Percentiles rank a stretch among this genome's conserved stretches.
These are phyloP conservation scores for Microcebus murinus DNA, from an alignment of 2,113 vertebrate species.

Conservation along the genomic window DNA sequence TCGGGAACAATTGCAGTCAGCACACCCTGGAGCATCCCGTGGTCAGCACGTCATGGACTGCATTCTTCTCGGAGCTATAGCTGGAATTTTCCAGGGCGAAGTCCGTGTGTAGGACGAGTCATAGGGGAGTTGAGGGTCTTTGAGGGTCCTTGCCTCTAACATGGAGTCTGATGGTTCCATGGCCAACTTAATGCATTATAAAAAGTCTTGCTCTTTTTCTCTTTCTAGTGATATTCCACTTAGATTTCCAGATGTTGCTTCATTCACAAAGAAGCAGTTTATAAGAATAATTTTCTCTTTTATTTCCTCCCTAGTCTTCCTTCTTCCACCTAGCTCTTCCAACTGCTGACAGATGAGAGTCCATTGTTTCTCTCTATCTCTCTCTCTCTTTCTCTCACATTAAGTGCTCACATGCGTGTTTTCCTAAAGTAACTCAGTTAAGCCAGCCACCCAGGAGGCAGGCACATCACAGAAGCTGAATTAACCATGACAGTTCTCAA, in stretches of 20 bases:
- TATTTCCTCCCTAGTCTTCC: not conserved
- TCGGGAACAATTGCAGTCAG: too few species aligned
- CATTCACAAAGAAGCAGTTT: not conserved
- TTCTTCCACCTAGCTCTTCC: not conserved
- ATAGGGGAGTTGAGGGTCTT: too few species aligned
- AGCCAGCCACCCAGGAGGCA: not conserved
- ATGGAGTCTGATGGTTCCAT: constrained; percentile 33
- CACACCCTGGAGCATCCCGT: too few species aligned
- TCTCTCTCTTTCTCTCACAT: not conserved
- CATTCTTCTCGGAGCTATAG: too few species aligned
- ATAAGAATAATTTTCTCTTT: not conserved
- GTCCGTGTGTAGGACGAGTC: too few species aligned
- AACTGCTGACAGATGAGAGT: not conserved
- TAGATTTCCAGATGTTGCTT: not conserved
- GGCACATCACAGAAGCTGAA: not conserved
- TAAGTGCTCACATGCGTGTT: not conserved
- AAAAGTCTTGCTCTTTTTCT: not conserved
- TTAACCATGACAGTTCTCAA: constrained; percentile 26
- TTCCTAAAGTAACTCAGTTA: not conserved
- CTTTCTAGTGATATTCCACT: not conserved
- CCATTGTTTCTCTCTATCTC: too few species aligned
- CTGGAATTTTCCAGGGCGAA: too few species aligned
- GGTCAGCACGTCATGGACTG: too few species aligned
- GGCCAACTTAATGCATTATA: not conserved
- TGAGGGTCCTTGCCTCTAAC: too few species aligned